Conservation (phyloP, 2,888 invertebrate species). For the Norana najaformis region DNA sequence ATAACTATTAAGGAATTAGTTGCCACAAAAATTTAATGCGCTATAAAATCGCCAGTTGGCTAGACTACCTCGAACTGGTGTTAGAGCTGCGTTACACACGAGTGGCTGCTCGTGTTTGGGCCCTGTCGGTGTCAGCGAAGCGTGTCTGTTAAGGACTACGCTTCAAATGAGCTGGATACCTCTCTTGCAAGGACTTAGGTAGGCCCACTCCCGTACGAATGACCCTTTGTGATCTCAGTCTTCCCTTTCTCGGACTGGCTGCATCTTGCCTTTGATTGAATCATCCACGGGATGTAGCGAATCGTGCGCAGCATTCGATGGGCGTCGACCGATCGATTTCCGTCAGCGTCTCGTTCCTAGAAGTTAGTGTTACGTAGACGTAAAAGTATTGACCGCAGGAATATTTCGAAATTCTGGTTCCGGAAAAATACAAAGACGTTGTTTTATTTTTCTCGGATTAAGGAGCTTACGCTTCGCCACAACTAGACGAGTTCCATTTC, state of each 20-base stretch:
- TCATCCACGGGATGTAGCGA: not conserved
- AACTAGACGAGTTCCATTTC: not conserved
- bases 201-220: not conserved
- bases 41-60: not conserved
- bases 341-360: not conserved
- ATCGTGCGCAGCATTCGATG: not conserved
- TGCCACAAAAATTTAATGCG: not conserved
- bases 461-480: not conserved
- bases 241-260: not conserved
- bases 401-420: not conserved
- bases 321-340: not conserved
- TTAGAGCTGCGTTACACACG: not conserved
- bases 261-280: not conserved
- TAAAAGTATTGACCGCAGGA: not conserved
- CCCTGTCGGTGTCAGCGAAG: not conserved
- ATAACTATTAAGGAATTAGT: not conserved
- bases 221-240: not conserved
- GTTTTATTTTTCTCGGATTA: not conserved
- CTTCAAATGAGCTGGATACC: not conserved
- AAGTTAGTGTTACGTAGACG: not conserved
- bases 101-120: not conserved
- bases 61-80: not conserved
- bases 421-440: not conserved
- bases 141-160: not conserved
- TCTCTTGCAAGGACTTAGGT: not conserved